Conservation (phyloP, 1,140 invertebrate species). For the Theocolax elegans region DNA sequence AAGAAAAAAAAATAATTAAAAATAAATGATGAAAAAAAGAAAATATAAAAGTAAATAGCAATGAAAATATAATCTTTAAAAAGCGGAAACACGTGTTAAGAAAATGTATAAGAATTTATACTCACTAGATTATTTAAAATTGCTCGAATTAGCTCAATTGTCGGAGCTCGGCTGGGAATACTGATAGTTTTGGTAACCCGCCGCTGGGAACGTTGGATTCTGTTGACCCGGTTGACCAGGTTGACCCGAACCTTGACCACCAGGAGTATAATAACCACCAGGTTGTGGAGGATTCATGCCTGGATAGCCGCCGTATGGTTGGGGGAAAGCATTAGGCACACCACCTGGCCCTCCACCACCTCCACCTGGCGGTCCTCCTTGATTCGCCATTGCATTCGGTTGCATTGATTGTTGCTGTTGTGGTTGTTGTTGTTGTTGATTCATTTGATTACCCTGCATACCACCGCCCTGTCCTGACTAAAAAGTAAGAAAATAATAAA, state of each 20-base stretch:
- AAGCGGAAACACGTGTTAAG: slow-evolving; percentile 1
- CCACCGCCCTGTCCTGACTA: background rate
- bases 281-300: slow-evolving; percentile 61
- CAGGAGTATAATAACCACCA: slow-evolving; percentile 60
- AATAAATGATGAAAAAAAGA: background rate
- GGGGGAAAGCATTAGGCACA: slow-evolving; percentile 60
- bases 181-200: slow-evolving; percentile 65
- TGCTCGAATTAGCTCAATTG: slow-evolving; percentile 54
- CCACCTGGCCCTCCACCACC: slow-evolving; percentile 46
- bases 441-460: slow-evolving; percentile 61
- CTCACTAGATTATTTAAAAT: slow-evolving; percentile 51
- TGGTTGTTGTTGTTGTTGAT: slow-evolving; percentile 58
- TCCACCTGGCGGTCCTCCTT: slow-evolving; percentile 53
- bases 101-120: slow-evolving; percentile 35
- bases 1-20: background rate
- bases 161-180: slow-evolving; percentile 64
- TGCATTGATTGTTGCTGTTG: slow-evolving; percentile 33
- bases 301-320: slow-evolving; percentile 62
- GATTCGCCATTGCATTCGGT: slow-evolving; percentile 34
- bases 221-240: slow-evolving; percentile 59
- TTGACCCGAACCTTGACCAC: slow-evolving; percentile 54
- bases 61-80: slow-evolving; percentile 9
- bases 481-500: slow-evolving; percentile 4
- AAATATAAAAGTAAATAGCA: background rate
- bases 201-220: slow-evolving; percentile 62